Evolutionary conservation across 2,113 vertebrate species (phyloP), one percentile per base, ranked within the genome.

Genomic region (Rhinolophus sinicus): DNA sequence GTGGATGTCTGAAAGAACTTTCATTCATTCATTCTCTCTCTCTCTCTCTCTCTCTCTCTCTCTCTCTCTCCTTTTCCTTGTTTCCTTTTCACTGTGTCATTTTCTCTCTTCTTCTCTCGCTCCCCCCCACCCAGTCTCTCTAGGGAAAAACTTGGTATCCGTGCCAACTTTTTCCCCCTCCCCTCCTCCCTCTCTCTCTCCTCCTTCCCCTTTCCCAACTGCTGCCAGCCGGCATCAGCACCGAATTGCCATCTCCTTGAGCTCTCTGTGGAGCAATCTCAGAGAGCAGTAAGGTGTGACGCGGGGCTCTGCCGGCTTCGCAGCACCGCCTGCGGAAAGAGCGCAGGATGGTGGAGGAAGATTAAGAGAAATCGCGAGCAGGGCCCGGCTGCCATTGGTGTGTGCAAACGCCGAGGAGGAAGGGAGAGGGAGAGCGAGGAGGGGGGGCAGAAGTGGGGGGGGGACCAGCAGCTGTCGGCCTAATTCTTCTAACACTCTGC

Each of bases 201-300:
- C 98, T 98, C 98, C 98, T 98, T 98, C 98, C 97, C 98, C 98
- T 98, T 98, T 99, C 98, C 98, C 98, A 99, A 98, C 98, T 98
- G 98, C 98, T 99, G 99, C 99, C 99, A 99, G 99, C 98, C 99
- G 99, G 99, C 98, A 98, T 98, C 98, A 98, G 98, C 98, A 97
- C 98, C 98, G 98, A 98, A 99, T 98, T 98, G 98, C 97, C 98
- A 98, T 98, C 98, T 99, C 98, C 98, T 98, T 98, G 97, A 98
- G 98, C 97, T 99, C 99, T 99, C 99, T 99, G 99, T 99, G 99
- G 99, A 99, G 99, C 99, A 99, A 99, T 99, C 99, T 99, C 99
- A 99, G 99, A 99, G 99, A 98, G 99, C 99, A 99, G 99, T 98
- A 99, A 99, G 99, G 99, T 99, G 99, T 99, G 99, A 99, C 99